Evolutionary conservation across 2,888 invertebrate species (phyloP), one percentile per base, ranked within the genome.

Genomic region (Andrena dorsata): DNA sequence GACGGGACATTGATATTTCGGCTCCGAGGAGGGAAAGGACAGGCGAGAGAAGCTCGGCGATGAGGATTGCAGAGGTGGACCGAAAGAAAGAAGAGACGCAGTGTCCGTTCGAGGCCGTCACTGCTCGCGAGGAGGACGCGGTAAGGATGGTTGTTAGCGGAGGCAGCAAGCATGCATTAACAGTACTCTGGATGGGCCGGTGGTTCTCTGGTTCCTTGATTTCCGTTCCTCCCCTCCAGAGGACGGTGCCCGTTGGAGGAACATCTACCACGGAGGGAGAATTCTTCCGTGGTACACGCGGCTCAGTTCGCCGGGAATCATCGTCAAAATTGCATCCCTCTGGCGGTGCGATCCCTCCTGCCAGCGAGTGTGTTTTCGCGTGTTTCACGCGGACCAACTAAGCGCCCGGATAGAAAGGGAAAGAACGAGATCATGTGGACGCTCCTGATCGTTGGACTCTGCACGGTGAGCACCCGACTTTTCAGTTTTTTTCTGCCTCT

Each of bases 111-210:
- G 89, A 89, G 87, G 86, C 88, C 86, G 83, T 89, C 88, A 76
- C 80, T 89, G 84, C 72, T 69, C 30, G 60, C 74, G 79, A 85
- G 76, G 87, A 87, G 82, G 83, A 86, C 81, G 87, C 78, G 75
- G 73, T 86, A 88, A 91, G 90, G 88, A 92, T 91, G 92, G 92
- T 93, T 88, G 93, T 93, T 93, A 93, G 91, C 90, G 84, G 92
- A 92, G 88, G 93, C 93, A 93, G 86, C 86, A 87, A 93, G 92
- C 93, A 93, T 93, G 93, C 92, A 93, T 93, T 93, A 93, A 93
- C 93, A 93, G 93, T 93, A 93, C 93, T 93, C 92, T 89, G 90
- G 90, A 92, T 91, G 90, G 91, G 89, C 90, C 90, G 89, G 90
- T 88, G 87, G 84, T 89, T 90, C 91, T 90, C 89, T 87, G 89